Conservation (phyloP, 2,888 invertebrate species). For the Cynaeus angustus region DNA sequence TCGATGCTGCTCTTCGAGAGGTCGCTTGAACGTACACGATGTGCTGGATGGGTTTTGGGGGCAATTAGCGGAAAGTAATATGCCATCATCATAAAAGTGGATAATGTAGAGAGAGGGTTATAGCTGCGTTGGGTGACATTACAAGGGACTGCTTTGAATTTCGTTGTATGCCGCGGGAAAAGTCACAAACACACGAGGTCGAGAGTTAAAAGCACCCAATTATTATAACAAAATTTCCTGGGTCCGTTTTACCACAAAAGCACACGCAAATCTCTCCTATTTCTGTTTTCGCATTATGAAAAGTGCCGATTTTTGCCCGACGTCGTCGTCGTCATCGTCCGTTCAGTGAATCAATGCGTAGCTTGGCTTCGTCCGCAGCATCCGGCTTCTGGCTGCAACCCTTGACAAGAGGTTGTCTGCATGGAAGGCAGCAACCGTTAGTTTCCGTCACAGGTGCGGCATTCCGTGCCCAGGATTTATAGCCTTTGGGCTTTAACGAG, state of each 20-base stretch:
- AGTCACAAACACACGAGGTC: neutral
- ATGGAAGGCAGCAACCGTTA: slow-evolving; percentile 41
- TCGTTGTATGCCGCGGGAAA: neutral
- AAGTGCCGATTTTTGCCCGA: too few relatives aligned
- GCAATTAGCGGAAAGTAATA: slow-evolving; percentile 40
- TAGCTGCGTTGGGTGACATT: slow-evolving; percentile 7
- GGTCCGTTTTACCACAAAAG: too few relatives aligned
- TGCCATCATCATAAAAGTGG: slow-evolving; percentile 35
- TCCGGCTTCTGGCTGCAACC: neutral
- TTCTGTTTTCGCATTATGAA: too few relatives aligned
- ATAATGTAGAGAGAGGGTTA: slow-evolving; percentile 15
- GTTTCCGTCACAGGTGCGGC: slow-evolving; percentile 58
- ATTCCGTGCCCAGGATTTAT: slow-evolving; percentile 50
- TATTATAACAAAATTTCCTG: too few relatives aligned
- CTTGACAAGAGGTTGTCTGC: slow-evolving; percentile 33
- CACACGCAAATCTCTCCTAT: too few relatives aligned
- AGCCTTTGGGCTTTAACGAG: slow-evolving; percentile 24
- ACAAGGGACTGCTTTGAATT: slow-evolving; percentile 2
- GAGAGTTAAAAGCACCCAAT: neutral
- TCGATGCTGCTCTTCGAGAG: slow-evolving; percentile 39
- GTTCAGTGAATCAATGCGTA: slow-evolving; percentile 7
- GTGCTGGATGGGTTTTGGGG: slow-evolving; percentile 4
- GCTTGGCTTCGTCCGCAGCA: slow-evolving; percentile 7
- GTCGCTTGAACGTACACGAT: slow-evolving; percentile 34
- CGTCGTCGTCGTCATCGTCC: too few relatives aligned